A percentile compares a stretch with the other conserved stretches of the same genome.
These are phyloP conservation scores for Manis pentadactyla DNA, from an alignment of 2,797 vertebrate genomes.

Conservation along the genomic window DNA sequence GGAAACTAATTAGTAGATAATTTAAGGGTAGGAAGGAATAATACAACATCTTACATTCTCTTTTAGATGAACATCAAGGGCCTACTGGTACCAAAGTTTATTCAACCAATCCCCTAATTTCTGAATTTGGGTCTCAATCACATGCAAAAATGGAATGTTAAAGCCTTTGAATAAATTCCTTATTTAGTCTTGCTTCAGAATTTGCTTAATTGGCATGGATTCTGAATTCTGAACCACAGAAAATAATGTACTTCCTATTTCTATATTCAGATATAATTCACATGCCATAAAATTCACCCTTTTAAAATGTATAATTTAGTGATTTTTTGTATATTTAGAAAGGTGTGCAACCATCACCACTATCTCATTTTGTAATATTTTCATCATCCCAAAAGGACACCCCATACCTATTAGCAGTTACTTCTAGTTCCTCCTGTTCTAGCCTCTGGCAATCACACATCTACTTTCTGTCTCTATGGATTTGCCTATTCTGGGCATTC, in stretches of 20 bases:
- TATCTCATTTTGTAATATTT: conserved; percentile 3
- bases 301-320: neutral
- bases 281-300: neutral
- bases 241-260: neutral
- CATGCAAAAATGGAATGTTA: neutral
- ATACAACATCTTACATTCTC: neutral
- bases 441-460: neutral
- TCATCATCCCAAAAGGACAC: neutral
- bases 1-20: conserved; percentile 22
- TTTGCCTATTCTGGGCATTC: neutral
- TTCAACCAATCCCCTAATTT: neutral
- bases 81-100: neutral
- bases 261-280: neutral
- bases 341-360: neutral
- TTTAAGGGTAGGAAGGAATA: neutral
- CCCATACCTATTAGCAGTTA: neutral
- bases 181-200: conserved; percentile 25
- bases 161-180: neutral
- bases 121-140: neutral
- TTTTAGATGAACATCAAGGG: neutral
- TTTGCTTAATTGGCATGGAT: neutral
- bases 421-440: neutral
- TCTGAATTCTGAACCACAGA: neutral
- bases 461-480: neutral
- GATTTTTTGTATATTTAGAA: neutral